phyloP scores from a whole-genome alignment of 2,888 invertebrate species.

The Lasioglossum calceatum region DNA sequence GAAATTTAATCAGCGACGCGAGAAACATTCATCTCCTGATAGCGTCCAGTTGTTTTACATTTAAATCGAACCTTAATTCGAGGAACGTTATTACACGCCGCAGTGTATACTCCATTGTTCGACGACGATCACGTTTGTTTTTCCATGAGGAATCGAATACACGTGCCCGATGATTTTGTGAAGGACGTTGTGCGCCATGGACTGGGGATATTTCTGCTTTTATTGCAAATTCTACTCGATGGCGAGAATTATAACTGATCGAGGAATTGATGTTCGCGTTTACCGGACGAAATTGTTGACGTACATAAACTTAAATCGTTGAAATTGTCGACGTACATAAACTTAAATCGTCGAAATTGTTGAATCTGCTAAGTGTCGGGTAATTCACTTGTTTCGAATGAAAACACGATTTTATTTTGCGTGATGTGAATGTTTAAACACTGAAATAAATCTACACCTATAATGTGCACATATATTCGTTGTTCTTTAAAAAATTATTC shows the following conservation, averaged over 20 bases:
- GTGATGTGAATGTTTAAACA: background rate
- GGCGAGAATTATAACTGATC: background rate
- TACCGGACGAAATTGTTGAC: background rate
- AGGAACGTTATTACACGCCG: constrained; percentile 15
- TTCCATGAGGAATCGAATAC: background rate
- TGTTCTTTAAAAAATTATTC: too few relatives aligned
- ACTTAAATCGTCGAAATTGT: background rate
- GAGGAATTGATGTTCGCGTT: background rate
- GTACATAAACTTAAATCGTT: background rate
- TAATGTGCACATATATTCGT: too few relatives aligned
- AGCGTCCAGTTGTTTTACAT: constrained; percentile 29
- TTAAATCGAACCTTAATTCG: constrained; percentile 36
- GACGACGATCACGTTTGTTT: background rate
- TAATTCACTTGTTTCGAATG: background rate
- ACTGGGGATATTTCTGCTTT: background rate
- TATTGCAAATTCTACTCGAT: background rate
- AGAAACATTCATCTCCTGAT: background rate
- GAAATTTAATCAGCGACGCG: constrained; percentile 51
- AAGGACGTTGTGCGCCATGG: background rate
- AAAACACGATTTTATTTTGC: background rate
- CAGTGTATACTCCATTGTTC: constrained; percentile 8
- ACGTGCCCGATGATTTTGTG: background rate
- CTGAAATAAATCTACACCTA: background rate
- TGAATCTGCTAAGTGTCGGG: background rate
- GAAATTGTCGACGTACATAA: background rate